phyloP scores from a whole-genome alignment of 23 tunicate species.

The Trididemnum miniatum region DNA sequence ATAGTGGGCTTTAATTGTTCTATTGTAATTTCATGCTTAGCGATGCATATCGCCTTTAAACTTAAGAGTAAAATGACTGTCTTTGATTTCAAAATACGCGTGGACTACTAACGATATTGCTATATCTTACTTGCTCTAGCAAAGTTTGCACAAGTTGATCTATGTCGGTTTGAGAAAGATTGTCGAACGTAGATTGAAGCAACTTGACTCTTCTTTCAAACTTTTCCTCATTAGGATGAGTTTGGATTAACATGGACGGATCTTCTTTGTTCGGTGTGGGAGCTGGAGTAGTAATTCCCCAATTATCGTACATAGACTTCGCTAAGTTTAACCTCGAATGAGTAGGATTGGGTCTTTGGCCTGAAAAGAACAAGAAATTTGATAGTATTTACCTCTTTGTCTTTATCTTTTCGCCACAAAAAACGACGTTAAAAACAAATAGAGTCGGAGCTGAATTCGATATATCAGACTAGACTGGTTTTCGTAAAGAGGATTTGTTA shows the following conservation, averaged over 20 bases:
- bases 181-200: slow-evolving; percentile 54
- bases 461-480: too few species aligned
- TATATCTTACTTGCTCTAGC: slow-evolving; percentile 69
- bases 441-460: too few species aligned
- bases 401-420: too few species aligned
- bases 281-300: slow-evolving; percentile 26
- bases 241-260: slow-evolving; percentile 42
- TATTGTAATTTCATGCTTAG: too few species aligned
- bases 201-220: slow-evolving; percentile 78
- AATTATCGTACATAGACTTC: slow-evolving; percentile 9
- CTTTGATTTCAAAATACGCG: too few species aligned
- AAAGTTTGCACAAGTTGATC: slow-evolving; percentile 67
- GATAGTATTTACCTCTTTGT: too few species aligned
- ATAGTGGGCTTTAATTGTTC: too few species aligned
- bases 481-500: too few species aligned
- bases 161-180: slow-evolving; percentile 57
- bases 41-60: too few species aligned
- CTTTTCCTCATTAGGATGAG: slow-evolving; percentile 81
- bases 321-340: background rate
- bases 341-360: background rate
- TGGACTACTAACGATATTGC: too few species aligned
- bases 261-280: slow-evolving; percentile 38
- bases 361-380: background rate
- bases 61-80: too few species aligned
- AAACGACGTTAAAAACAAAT: too few species aligned